Percentiles rank a stretch among this genome's conserved stretches.
Evolutionary conservation across 2,113 vertebrate genomes (phyloP).

Genomic region (Triplophysa dalaica): DNA sequence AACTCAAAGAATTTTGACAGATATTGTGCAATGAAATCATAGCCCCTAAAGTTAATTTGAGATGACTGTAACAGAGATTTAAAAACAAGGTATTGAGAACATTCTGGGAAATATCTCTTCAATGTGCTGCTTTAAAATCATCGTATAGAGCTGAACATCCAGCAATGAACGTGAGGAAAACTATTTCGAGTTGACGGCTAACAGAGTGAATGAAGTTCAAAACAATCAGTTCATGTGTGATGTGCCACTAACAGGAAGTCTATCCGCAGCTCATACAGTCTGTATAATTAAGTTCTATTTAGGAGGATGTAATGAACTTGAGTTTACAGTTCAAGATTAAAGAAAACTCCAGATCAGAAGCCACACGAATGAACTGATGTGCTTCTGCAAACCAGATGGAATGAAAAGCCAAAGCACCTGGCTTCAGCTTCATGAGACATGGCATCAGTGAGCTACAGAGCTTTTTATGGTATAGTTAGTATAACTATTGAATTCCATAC

Average conservation of each 20-base stretch:
- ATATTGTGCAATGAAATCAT: too few relatives aligned
- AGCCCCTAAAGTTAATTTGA: too few relatives aligned
- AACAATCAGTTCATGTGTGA: background rate
- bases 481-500: background rate
- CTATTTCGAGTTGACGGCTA: background rate
- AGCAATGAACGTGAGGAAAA: background rate
- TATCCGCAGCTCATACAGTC: conserved; percentile 62
- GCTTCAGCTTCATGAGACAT: conserved; percentile 58
- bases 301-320: conserved; percentile 77
- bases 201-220: conserved; percentile 10
- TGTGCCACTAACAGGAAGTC: conserved; percentile 7
- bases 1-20: too few relatives aligned
- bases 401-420: conserved; percentile 64
- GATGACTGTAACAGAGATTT: too few relatives aligned
- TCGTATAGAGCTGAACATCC: background rate
- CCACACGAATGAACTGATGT: conserved; percentile 77
- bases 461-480: background rate
- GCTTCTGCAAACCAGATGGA: conserved; percentile 78
- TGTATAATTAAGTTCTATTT: conserved; percentile 72
- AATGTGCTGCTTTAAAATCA: too few relatives aligned
- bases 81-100: too few relatives aligned
- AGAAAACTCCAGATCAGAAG: conserved; percentile 78
- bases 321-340: conserved; percentile 82
- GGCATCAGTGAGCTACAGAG: background rate
- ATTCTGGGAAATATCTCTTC: too few relatives aligned